Evolutionary conservation across 2,797 vertebrate species (phyloP), one percentile per base, ranked within the genome.

Genomic region (Rhincodon typus): DNA sequence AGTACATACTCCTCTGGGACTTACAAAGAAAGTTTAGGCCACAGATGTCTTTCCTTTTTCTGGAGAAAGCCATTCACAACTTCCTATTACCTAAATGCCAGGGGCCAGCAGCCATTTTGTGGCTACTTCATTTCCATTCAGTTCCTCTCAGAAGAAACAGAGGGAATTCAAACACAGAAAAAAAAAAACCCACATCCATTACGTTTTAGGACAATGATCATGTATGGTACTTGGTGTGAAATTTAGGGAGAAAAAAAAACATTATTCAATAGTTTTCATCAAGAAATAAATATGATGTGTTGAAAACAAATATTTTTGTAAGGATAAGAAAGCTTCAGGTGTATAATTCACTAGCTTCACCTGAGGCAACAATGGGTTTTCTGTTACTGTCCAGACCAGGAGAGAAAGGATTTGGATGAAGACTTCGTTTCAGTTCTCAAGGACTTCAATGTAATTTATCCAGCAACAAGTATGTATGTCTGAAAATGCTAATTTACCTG

Each of bases 401-500:
- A 53, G 94, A 94, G 69, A 94, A 25, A 74, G 69, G 27, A 72
- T 23, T 30, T 74, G 69, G 69, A 94, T 42, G n/a, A 74, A 42
- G 46, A 50, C 38, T 91, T 10, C 0, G 66, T 91, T 94, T 84
- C 8, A 46, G 42, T 46, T 72, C 70, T 94, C 69, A 94, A 74
- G 67, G 93, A 70, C 62, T 17, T 70, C 67, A 27, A 30, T 70
- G 93, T 46, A 94, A 94, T 72, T 94, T 94, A 69, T 46, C 57
- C 62, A 69, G 62, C 66, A 94, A 94, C 67, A 46, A 69, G 93
- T 67, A 70, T 74, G 4, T 53, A 46, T 94, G 94, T 30, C 67
- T 94, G 66, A 94, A 94, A 67, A 94, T 94, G 94, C 66, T 94
- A 74, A 50, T 72, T 94, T 50, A 94, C 94, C 94, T 72, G 67